Conservation (phyloP, 1,140 invertebrate species). For the Sesamia nonagrioides region DNA sequence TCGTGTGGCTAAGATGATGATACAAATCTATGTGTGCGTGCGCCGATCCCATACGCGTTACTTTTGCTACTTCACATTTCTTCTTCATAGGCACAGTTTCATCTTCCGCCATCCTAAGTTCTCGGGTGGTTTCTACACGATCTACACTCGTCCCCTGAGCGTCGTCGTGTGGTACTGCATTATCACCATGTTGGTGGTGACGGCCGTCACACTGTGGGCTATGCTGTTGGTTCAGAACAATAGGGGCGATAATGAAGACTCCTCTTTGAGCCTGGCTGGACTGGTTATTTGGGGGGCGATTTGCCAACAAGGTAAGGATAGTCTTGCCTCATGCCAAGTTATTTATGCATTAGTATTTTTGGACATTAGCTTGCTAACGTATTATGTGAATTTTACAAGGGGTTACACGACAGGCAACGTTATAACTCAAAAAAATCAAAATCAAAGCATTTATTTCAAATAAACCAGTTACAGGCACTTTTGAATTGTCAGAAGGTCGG, state of each 20-base stretch:
- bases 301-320: conserved; percentile 87
- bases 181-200: conserved; percentile 65
- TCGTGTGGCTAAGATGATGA: no score
- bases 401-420: no score
- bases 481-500: no score
- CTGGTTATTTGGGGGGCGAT: conserved; percentile 82
- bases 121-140: conserved; percentile 88
- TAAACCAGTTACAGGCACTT: no score
- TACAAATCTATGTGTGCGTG: no score
- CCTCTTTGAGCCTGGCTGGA: conserved; percentile 68
- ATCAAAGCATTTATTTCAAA: no score
- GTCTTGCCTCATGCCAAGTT: no score
- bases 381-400: no score
- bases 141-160: conserved; percentile 88
- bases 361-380: no score
- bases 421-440: no score
- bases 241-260: conserved; percentile 59
- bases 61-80: not conserved
- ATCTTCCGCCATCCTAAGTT: conserved; percentile 90
- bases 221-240: conserved; percentile 67
- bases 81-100: conserved; percentile 86
- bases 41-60: no score
- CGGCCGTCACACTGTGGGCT: conserved; percentile 52
- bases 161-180: conserved; percentile 88
- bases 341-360: no score